phyloP scores from a whole-genome alignment of 2,888 invertebrate species.

The Perithous albicinctus region DNA sequence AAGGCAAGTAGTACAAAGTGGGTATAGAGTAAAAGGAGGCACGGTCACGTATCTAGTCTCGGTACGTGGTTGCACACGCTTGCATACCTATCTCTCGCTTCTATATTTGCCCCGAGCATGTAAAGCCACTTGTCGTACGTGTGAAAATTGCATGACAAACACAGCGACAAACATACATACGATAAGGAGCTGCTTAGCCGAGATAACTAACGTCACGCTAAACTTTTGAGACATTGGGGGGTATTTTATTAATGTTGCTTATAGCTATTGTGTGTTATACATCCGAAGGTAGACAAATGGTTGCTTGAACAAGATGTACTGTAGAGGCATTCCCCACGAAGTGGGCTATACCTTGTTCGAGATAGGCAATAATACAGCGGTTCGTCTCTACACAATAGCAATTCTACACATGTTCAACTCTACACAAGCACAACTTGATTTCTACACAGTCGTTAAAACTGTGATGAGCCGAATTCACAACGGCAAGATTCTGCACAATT shows the following conservation, averaged over 20 bases:
- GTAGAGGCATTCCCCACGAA: too few species aligned
- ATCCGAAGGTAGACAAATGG: neutral
- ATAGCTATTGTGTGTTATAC: neutral
- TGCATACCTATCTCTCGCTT: slow-evolving; percentile 33
- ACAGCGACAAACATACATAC: slow-evolving; percentile 64
- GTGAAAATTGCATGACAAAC: slow-evolving; percentile 63
- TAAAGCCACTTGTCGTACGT: slow-evolving; percentile 52
- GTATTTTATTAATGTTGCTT: neutral
- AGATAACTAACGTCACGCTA: slow-evolving; percentile 78
- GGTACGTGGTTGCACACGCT: slow-evolving; percentile 41
- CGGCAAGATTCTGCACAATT: too few species aligned
- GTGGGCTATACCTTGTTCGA: too few species aligned
- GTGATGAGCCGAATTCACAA: too few species aligned
- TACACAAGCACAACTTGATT: too few species aligned
- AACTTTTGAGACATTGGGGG: slow-evolving; percentile 60
- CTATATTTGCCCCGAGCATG: slow-evolving; percentile 48
- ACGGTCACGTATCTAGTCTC: slow-evolving; percentile 55
- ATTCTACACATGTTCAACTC: too few species aligned
- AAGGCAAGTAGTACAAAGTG: slow-evolving; percentile 3
- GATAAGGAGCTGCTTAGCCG: slow-evolving; percentile 73
- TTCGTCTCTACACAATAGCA: too few species aligned
- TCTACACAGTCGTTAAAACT: too few species aligned
- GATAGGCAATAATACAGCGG: too few species aligned
- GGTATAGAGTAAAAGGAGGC: slow-evolving; percentile 3
- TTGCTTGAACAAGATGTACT: neutral